Percentiles rank a stretch among this genome's conserved stretches.
These are phyloP conservation scores for Xanthia togata DNA, from an alignment of 2,888 invertebrate species.

Conservation along the genomic window DNA sequence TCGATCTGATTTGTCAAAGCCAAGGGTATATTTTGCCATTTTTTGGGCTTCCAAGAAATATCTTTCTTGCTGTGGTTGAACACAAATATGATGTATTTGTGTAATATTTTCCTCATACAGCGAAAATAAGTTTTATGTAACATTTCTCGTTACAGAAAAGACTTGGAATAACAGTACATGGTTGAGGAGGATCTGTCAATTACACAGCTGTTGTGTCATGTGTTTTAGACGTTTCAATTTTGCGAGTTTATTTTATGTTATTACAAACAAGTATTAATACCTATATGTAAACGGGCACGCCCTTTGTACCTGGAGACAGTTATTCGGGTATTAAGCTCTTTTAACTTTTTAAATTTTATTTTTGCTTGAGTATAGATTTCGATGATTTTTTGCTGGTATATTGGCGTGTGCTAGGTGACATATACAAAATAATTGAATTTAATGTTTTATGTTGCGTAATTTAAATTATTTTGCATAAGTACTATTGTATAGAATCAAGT, in stretches of 20 bases:
- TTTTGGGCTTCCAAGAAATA: constrained; percentile 13
- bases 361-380: too few species aligned
- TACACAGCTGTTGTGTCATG: constrained; percentile 19
- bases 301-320: too few species aligned
- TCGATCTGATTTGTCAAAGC: constrained; percentile 59
- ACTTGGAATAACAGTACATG: not conserved
- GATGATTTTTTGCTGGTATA: too few species aligned
- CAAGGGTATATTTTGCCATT: constrained; percentile 27
- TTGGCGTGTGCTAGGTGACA: too few species aligned
- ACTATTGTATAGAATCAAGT: too few species aligned
- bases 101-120: constrained; percentile 22
- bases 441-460: too few species aligned
- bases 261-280: not conserved
- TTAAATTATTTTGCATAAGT: too few species aligned
- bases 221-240: constrained; percentile 22
- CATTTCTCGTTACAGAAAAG: not conserved
- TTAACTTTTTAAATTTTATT: too few species aligned
- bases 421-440: too few species aligned
- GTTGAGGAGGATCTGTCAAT: constrained; percentile 13
- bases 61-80: constrained; percentile 22
- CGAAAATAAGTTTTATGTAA: constrained; percentile 1
- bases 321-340: too few species aligned
- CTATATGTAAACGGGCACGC: too few species aligned
- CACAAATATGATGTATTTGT: constrained; percentile 24
- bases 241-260: not conserved